These are phyloP conservation scores for Minunthozetes semirufus DNA, from an alignment of 2,888 invertebrate genomes.

Conservation along the genomic window DNA sequence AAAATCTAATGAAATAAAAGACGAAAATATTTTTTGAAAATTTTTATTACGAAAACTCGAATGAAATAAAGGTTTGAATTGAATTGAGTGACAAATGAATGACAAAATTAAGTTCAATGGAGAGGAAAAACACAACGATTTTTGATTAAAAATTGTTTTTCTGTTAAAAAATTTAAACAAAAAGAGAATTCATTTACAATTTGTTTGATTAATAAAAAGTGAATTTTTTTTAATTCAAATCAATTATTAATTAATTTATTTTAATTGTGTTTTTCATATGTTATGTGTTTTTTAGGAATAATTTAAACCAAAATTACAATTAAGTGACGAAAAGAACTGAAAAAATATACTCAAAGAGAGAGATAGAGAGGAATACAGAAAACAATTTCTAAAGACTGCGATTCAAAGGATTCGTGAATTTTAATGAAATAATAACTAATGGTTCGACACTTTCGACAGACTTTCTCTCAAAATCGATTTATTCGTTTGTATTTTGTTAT, in stretches of 20 bases:
- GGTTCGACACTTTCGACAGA: background rate
- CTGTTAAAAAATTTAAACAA: background rate
- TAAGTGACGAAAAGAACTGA: too few species aligned
- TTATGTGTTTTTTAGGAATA: too few species aligned
- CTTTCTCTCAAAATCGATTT: background rate
- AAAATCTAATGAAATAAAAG: background rate
- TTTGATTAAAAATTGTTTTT: background rate
- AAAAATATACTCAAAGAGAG: too few species aligned
- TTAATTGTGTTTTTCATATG: too few species aligned
- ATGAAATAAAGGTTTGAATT: background rate
- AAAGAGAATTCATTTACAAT: too few species aligned
- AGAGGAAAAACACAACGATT: background rate
- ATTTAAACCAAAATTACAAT: too few species aligned
- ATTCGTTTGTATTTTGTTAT: background rate
- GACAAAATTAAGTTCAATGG: background rate
- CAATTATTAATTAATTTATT: too few species aligned
- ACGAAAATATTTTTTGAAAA: background rate
- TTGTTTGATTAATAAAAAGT: too few species aligned
- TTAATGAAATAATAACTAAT: background rate
- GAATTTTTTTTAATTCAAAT: too few species aligned
- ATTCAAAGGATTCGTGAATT: background rate
- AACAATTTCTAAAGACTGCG: too few species aligned
- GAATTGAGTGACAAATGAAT: conserved; percentile 1
- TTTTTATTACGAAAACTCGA: conserved; percentile 14
- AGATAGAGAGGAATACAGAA: too few species aligned